Conservation (phyloP, 2,888 invertebrate species). For the Lathronympha strigana region DNA sequence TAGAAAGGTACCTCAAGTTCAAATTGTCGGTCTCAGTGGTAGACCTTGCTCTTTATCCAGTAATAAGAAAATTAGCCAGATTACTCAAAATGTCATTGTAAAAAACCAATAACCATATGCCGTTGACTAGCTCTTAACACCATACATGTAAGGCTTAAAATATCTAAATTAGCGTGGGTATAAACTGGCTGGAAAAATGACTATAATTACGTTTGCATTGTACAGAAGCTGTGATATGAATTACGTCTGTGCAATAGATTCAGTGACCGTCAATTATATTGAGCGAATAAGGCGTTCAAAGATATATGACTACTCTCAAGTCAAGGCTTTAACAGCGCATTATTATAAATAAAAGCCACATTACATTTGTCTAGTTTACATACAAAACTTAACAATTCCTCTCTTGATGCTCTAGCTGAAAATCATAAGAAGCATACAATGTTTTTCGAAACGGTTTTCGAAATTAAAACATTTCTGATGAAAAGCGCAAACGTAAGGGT, state of each 20-base stretch:
- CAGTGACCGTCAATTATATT: neutral
- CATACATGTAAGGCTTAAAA: neutral
- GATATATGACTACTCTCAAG: neutral
- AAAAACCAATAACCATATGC: neutral
- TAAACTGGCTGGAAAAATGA: neutral
- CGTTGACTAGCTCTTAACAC: neutral
- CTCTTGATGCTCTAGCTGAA: no score
- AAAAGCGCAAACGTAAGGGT: no score
- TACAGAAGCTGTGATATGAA: neutral
- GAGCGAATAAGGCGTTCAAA: neutral
- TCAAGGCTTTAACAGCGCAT: no score
- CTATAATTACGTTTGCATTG: conserved; percentile 12
- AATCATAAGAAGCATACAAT: no score
- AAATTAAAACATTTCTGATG: no score
- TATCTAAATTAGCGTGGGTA: neutral
- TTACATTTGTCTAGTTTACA: no score
- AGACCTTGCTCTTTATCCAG: conserved; percentile 26
- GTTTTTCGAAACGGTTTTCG: no score
- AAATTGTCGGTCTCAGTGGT: neutral
- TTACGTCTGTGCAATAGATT: conserved; percentile 3
- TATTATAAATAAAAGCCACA: no score
- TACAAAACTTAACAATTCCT: no score
- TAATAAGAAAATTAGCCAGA: conserved; percentile 29
- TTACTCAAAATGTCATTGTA: conserved; percentile 29
- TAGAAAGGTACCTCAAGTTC: conserved; percentile 22